phyloP scores from a whole-genome alignment of 2,113 vertebrate genomes.

The Odocoileus virginianus region DNA sequence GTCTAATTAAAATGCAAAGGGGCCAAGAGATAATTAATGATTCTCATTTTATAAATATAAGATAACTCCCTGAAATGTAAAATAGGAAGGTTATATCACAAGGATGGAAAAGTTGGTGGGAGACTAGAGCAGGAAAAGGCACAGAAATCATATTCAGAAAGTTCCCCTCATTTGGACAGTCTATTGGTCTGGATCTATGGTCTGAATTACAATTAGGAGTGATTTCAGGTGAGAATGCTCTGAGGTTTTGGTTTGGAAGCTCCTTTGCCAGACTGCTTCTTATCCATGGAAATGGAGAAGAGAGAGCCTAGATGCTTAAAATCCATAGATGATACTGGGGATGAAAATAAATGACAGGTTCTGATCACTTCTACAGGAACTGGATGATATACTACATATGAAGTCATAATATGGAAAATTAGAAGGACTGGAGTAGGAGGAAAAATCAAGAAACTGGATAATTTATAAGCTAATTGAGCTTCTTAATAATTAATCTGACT shows the following conservation, averaged over 20 bases:
- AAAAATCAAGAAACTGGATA: constrained; percentile 17
- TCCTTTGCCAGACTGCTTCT: background rate
- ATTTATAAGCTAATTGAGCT: constrained; percentile 37
- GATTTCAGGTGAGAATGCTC: background rate
- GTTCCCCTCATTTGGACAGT: constrained; percentile 43
- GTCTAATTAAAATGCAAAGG: constrained; percentile 82
- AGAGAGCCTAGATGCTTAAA: background rate
- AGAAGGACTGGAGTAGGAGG: background rate
- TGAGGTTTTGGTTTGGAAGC: background rate
- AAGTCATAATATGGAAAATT: constrained; percentile 35
- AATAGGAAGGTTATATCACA: constrained; percentile 68
- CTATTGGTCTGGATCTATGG: background rate
- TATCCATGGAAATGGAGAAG: background rate
- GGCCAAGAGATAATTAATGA: constrained; percentile 56
- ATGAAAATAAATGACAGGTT: background rate
- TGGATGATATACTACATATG: background rate
- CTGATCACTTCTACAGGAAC: constrained; percentile 6
- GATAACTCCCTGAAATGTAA: constrained; percentile 68
- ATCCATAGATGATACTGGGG: background rate
- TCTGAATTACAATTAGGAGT: background rate
- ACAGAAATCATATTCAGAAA: constrained; percentile 63
- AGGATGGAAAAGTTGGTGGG: constrained; percentile 45
- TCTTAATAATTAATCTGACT: constrained; percentile 51
- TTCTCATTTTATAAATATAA: background rate
- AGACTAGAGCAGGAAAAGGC: constrained; percentile 65